Evolutionary conservation across 2,113 vertebrate genomes (phyloP).

Genomic region (Poeciliopsis occidentalis): DNA sequence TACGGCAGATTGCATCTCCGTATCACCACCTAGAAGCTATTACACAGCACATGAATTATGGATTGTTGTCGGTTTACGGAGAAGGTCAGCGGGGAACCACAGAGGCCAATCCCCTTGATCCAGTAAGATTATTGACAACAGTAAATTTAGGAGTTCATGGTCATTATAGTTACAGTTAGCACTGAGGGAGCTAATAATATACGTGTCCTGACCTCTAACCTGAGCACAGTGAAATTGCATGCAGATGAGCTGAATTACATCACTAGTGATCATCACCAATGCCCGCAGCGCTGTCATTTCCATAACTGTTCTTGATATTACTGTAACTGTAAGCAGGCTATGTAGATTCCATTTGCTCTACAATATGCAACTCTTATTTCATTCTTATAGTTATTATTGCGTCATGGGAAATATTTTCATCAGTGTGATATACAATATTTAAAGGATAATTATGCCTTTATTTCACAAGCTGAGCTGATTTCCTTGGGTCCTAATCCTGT

Average conservation of each 20-base stretch:
- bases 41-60: constrained; percentile 68
- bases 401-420: constrained; percentile 13
- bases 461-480: constrained; percentile 3
- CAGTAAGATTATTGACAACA: constrained; percentile 51
- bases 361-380: not conserved
- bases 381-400: not conserved
- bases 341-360: not conserved
- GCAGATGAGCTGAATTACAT: not conserved
- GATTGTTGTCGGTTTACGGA: constrained; percentile 38
- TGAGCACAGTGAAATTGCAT: constrained; percentile 6
- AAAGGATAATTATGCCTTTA: not conserved
- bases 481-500: not conserved
- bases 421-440: not conserved
- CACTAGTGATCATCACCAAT: constrained; percentile 5
- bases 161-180: constrained; percentile 37
- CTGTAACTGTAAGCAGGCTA: not conserved
- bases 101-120: constrained; percentile 45
- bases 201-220: constrained; percentile 9
- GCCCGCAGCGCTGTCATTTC: not conserved
- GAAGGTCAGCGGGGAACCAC: constrained; percentile 41
- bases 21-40: constrained; percentile 53
- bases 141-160: constrained; percentile 25
- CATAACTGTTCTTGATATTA: not conserved
- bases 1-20: constrained; percentile 59
- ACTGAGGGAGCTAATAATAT: constrained; percentile 9